phyloP scores from a whole-genome alignment of 2,113 vertebrate species.

The Podiceps cristatus region DNA sequence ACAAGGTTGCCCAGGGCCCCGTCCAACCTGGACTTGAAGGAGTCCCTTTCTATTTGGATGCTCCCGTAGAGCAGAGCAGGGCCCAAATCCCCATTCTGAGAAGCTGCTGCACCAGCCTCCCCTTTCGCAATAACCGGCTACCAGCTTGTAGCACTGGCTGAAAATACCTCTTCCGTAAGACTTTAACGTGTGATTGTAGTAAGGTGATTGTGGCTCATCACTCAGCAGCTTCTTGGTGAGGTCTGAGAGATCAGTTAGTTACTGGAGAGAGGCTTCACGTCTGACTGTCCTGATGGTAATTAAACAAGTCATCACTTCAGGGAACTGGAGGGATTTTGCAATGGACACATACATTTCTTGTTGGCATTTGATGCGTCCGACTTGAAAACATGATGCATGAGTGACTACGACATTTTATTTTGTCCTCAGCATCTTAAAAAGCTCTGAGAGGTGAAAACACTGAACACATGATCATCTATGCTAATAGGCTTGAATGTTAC shows the following conservation, averaged over 20 bases:
- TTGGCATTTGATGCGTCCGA: neutral
- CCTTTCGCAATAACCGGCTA: neutral
- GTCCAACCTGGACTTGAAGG: too few species aligned
- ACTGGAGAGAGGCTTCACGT: neutral
- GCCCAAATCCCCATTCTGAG: neutral
- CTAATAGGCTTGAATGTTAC: neutral
- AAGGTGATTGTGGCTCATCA: neutral
- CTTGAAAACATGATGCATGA: neutral
- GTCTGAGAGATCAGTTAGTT: neutral
- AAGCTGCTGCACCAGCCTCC: neutral
- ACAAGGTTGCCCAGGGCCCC: too few species aligned
- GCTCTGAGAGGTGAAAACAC: neutral
- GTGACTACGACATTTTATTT: neutral
- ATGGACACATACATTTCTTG: neutral
- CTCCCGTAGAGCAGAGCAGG: neutral
- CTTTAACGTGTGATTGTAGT: neutral
- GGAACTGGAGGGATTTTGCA: neutral
- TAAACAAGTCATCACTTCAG: neutral
- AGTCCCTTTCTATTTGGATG: neutral
- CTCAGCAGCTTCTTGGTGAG: neutral
- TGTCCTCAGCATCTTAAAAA: neutral
- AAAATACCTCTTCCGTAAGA: neutral
- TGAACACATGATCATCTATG: neutral
- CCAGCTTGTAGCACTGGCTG: neutral
- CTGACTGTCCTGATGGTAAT: neutral